Evolutionary conservation across 2,113 vertebrate species (phyloP).

Genomic region (Anhinga rufa): DNA sequence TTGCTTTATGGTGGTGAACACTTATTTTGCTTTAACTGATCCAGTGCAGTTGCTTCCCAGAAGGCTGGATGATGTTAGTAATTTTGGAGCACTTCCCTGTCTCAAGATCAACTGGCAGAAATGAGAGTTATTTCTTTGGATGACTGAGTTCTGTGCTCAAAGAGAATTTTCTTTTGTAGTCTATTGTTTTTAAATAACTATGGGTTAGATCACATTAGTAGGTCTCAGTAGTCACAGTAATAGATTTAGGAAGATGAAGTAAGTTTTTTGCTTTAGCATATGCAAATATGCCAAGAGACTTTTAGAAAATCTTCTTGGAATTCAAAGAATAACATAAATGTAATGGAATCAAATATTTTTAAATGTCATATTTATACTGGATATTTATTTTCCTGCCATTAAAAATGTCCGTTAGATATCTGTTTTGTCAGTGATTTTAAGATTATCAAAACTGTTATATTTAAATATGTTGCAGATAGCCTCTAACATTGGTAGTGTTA

Average conservation of each 20-base stretch:
- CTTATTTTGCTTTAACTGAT: background rate
- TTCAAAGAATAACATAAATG: background rate
- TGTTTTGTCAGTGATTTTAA: background rate
- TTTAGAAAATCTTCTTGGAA: background rate
- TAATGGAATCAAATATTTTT: background rate
- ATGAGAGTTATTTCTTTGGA: slow-evolving; percentile 53
- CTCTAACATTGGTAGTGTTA: background rate
- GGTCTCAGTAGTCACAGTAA: background rate
- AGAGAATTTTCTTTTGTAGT: slow-evolving; percentile 48
- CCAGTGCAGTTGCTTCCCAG: slow-evolving; percentile 12
- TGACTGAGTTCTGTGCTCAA: slow-evolving; percentile 46
- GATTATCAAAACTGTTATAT: background rate
- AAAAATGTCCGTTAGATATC: background rate
- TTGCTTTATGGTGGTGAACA: background rate
- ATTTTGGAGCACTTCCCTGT: slow-evolving; percentile 29
- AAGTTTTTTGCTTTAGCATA: background rate
- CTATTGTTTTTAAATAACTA: slow-evolving; percentile 26
- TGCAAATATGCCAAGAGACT: background rate
- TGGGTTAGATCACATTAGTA: slow-evolving; percentile 3
- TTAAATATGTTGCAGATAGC: background rate
- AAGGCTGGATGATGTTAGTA: slow-evolving; percentile 46
- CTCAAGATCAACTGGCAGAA: slow-evolving; percentile 58
- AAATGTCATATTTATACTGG: background rate
- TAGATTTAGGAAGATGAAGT: background rate
- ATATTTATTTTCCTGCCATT: background rate